Conservation (phyloP, 2,113 vertebrate genomes). For the Forbesichthys papilliferus region DNA sequence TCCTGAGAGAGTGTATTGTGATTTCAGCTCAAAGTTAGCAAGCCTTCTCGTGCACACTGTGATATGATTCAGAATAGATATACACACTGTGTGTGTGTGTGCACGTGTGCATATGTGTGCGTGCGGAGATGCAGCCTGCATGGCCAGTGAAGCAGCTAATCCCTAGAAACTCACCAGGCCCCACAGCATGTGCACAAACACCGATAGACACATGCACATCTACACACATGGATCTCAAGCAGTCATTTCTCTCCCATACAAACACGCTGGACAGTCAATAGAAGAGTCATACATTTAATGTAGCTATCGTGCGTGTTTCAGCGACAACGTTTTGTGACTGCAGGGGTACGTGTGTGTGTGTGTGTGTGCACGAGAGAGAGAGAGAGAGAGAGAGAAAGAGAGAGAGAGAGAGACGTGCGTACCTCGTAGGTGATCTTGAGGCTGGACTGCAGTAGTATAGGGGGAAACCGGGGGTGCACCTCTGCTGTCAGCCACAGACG, state of each 20-base stretch:
- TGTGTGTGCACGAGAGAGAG: neutral
- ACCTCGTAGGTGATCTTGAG: constrained; percentile 98
- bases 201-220: neutral
- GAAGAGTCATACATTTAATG: neutral
- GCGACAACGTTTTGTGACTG: neutral
- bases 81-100: neutral
- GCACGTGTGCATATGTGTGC: neutral
- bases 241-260: neutral
- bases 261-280: neutral
- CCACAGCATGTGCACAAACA: constrained; percentile 35
- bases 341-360: neutral
- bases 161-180: constrained; percentile 49
- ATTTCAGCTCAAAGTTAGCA: too few species aligned
- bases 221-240: neutral
- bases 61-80: neutral
- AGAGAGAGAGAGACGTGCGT: constrained; percentile 34
- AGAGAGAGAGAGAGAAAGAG: neutral
- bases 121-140: constrained; percentile 33
- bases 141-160: constrained; percentile 59
- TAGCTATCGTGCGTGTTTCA: neutral
- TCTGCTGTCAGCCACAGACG: constrained; percentile 97
- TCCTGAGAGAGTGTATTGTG: too few species aligned
- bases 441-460: constrained; percentile 93
- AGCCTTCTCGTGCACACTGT: neutral
- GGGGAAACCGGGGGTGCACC: constrained; percentile 89